Evolutionary conservation across 2,113 vertebrate genomes (phyloP).

Genomic region (Kryptolebias marmoratus): DNA sequence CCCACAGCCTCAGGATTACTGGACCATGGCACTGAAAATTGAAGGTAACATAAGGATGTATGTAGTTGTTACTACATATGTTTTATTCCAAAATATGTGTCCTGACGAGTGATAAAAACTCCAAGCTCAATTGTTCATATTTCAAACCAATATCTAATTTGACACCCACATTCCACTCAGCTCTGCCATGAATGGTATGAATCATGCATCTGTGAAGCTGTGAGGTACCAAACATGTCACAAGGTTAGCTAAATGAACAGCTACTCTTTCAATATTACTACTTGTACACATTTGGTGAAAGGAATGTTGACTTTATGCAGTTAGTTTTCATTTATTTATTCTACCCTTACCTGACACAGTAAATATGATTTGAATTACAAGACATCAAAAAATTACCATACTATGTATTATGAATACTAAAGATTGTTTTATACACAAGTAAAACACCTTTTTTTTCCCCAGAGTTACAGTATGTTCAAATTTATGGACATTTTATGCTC

Average conservation of each 20-base stretch:
- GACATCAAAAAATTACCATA: neutral
- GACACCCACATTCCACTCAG: slow-evolving; percentile 33
- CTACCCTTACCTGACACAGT: neutral
- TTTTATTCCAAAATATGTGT: slow-evolving; percentile 17
- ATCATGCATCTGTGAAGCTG: slow-evolving; percentile 29
- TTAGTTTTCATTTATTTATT: neutral
- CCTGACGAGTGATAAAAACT: slow-evolving; percentile 12
- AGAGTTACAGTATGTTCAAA: too few species aligned
- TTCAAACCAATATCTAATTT: slow-evolving; percentile 29
- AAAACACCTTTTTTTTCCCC: neutral
- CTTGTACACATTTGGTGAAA: neutral
- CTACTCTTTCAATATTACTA: slow-evolving; percentile 16
- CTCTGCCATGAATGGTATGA: slow-evolving; percentile 14
- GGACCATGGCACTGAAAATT: neutral
- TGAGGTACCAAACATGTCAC: slow-evolving; percentile 14
- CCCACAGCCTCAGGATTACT: too few species aligned
- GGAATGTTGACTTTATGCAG: neutral
- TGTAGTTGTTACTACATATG: neutral
- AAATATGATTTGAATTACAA: neutral
- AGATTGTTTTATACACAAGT: neutral
- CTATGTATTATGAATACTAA: too few species aligned
- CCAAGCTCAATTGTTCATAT: slow-evolving; percentile 15
- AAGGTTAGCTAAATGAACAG: slow-evolving; percentile 38
- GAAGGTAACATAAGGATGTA: neutral
- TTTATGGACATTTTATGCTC: too few species aligned